Conservation (phyloP, 2,113 vertebrate genomes). For the Rhombomys opimus region DNA sequence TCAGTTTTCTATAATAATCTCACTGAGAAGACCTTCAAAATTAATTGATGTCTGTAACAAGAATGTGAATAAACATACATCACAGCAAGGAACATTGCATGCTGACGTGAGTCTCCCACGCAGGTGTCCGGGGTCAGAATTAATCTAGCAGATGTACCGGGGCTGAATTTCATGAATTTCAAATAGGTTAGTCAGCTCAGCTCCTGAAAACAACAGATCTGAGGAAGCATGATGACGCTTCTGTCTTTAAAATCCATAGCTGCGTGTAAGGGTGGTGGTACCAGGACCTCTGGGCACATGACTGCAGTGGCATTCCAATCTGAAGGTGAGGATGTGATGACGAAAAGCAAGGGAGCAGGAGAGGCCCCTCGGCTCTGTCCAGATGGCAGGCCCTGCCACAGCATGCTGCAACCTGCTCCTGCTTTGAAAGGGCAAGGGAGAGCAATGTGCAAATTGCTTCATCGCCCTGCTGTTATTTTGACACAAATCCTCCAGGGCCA, state of each 20-base stretch:
- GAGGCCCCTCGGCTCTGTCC: constrained; percentile 47
- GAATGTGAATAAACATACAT: constrained; percentile 62
- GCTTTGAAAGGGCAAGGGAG: constrained; percentile 64
- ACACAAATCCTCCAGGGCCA: constrained; percentile 65
- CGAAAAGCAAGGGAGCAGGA: constrained; percentile 34
- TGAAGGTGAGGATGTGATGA: neutral
- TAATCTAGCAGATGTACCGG: constrained; percentile 71
- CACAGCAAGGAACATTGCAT: constrained; percentile 63
- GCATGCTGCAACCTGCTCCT: constrained; percentile 60
- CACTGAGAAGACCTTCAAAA: constrained; percentile 64
- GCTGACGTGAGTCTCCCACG: constrained; percentile 53
- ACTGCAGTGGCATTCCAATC: neutral
- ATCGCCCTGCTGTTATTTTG: constrained; percentile 70
- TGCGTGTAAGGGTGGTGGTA: neutral
- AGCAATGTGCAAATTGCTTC: constrained; percentile 64
- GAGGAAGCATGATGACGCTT: neutral
- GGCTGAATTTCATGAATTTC: constrained; percentile 73
- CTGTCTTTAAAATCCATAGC: constrained; percentile 32
- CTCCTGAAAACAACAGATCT: constrained; percentile 59
- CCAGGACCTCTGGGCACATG: constrained; percentile 1
- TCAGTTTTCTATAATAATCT: constrained; percentile 55
- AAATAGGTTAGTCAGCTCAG: constrained; percentile 68
- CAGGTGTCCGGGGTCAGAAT: constrained; percentile 73
- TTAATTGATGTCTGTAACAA: constrained; percentile 64
- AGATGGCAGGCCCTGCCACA: constrained; percentile 60